phyloP scores from a whole-genome alignment of 1,140 invertebrate genomes.

The Drosophila truncata region DNA sequence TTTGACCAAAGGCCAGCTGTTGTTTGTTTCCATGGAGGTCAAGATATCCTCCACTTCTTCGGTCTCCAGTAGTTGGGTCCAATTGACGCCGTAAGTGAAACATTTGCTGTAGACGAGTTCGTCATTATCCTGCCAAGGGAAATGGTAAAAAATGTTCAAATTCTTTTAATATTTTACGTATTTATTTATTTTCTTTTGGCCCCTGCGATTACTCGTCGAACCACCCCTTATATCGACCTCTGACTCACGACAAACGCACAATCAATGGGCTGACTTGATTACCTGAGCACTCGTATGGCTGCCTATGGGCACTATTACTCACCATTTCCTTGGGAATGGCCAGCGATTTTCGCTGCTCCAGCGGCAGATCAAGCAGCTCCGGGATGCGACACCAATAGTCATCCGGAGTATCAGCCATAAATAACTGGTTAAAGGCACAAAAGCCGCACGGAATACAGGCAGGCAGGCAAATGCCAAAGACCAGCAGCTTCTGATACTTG shows the following conservation, averaged over 20 bases:
- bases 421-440: slow-evolving; percentile 95
- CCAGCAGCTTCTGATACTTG: slow-evolving; percentile 92
- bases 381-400: slow-evolving; percentile 92
- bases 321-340: slow-evolving; percentile 88
- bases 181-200: background rate
- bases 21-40: slow-evolving; percentile 85
- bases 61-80: slow-evolving; percentile 87
- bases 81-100: slow-evolving; percentile 89
- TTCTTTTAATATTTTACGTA: background rate
- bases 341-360: slow-evolving; percentile 88
- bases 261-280: slow-evolving; percentile 56
- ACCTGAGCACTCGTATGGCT: slow-evolving; percentile 54
- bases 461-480: slow-evolving; percentile 94
- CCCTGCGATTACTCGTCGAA: slow-evolving; percentile 27
- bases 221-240: slow-evolving; percentile 47
- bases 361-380: slow-evolving; percentile 87
- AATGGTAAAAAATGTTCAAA: slow-evolving; percentile 1
- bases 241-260: slow-evolving; percentile 40
- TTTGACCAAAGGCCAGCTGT: slow-evolving; percentile 88
- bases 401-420: slow-evolving; percentile 92
- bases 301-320: slow-evolving; percentile 37
- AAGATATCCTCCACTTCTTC: slow-evolving; percentile 42
- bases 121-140: slow-evolving; percentile 85
- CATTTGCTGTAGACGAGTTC: slow-evolving; percentile 87
- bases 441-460: slow-evolving; percentile 95